A percentile compares a stretch with the other conserved stretches of the same genome.
These are phyloP conservation scores for Moxostoma hubbsi DNA, from an alignment of 2,797 vertebrate genomes.

Conservation along the genomic window DNA sequence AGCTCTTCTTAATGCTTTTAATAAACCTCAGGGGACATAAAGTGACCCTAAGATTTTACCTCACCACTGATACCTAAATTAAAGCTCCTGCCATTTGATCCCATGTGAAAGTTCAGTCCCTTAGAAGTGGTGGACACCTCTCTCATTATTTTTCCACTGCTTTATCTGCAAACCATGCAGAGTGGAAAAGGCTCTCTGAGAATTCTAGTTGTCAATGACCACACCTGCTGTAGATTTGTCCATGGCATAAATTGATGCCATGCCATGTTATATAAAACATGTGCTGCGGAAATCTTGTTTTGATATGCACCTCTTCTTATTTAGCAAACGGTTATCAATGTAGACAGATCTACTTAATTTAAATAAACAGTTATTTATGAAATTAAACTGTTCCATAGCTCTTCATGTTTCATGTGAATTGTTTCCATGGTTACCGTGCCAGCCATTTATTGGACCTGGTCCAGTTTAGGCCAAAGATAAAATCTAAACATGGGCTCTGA, in stretches of 20 bases:
- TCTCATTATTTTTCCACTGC: constrained; percentile 12
- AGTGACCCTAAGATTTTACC: constrained; percentile 23
- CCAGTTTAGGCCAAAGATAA: constrained; percentile 26
- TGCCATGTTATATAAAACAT: neutral
- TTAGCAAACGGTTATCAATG: constrained; percentile 17
- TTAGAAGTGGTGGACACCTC: constrained; percentile 13
- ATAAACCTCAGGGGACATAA: constrained; percentile 39
- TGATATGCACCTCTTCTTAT: neutral
- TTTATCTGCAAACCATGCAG: constrained; percentile 29
- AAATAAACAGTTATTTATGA: constrained; percentile 18
- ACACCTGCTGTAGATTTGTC: constrained; percentile 11
- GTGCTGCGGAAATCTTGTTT: neutral
- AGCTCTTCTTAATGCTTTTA: constrained; percentile 39
- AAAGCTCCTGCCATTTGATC: constrained; percentile 39
- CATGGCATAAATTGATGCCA: neutral
- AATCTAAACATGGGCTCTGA: constrained; percentile 13
- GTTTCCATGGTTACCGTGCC: neutral
- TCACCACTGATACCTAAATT: constrained; percentile 42
- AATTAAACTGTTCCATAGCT: neutral
- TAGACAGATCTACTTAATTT: neutral
- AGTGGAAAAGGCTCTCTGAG: constrained; percentile 17
- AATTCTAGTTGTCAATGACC: constrained; percentile 6
- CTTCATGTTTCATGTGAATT: neutral
- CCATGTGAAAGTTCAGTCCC: constrained; percentile 32
- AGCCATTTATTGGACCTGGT: neutral